A percentile compares a stretch with the other conserved stretches of the same genome.
These are phyloP conservation scores for Sabatieria punctata DNA, from an alignment of 2,888 invertebrate genomes.

Conservation along the genomic window DNA sequence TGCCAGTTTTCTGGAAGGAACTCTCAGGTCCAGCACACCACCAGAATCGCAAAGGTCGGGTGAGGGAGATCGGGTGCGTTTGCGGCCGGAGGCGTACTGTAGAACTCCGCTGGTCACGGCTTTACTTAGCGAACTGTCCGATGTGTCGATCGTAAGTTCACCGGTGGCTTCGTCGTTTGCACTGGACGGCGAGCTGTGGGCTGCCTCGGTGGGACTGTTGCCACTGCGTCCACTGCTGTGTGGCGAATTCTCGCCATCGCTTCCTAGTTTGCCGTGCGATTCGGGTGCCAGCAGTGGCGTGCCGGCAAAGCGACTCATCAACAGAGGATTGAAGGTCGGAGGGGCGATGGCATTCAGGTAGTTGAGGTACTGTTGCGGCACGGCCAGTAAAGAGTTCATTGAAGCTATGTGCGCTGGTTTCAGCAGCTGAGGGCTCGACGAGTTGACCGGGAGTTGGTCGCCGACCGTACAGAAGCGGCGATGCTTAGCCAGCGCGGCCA, in stretches of 20 bases:
- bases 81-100: too few relatives aligned
- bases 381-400: conserved; percentile 20
- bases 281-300: neutral
- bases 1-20: too few relatives aligned
- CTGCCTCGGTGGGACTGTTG: conserved; percentile 6
- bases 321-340: conserved; percentile 11
- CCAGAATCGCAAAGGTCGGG: too few relatives aligned
- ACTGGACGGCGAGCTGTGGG: conserved; percentile 5
- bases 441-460: neutral
- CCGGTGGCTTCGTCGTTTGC: too few relatives aligned
- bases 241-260: conserved; percentile 18
- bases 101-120: too few relatives aligned
- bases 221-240: conserved; percentile 10
- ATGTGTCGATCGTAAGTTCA: too few relatives aligned
- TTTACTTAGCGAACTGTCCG: too few relatives aligned
- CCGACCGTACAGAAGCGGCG: conserved; percentile 79
- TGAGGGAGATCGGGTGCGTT: too few relatives aligned
- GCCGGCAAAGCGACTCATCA: neutral
- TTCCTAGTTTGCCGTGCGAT: conserved; percentile 5
- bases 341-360: conserved; percentile 14
- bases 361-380: conserved; percentile 12
- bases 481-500: conserved; percentile 79
- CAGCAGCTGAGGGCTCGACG: neutral
- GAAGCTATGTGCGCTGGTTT: neutral
- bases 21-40: too few relatives aligned